phyloP scores from a whole-genome alignment of 2,113 vertebrate species.

The Coreoperca whiteheadi region DNA sequence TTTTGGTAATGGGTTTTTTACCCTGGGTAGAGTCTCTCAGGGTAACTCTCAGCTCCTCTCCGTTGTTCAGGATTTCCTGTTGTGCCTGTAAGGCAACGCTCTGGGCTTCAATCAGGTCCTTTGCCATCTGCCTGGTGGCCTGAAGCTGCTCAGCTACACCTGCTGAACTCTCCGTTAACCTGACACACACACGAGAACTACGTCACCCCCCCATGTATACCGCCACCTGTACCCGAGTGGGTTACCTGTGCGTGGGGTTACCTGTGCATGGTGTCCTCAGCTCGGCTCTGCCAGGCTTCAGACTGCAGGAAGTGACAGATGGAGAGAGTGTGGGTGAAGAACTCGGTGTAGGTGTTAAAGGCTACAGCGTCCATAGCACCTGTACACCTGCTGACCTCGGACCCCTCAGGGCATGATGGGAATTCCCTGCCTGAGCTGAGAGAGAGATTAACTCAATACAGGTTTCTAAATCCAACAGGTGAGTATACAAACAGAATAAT shows the following conservation, averaged over 20 bases:
- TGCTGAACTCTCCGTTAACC: conserved; percentile 85
- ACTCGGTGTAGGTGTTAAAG: conserved; percentile 87
- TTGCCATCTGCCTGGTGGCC: conserved; percentile 82
- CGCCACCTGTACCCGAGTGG: too few relatives aligned
- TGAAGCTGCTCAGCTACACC: conserved; percentile 83
- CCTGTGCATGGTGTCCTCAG: conserved; percentile 83
- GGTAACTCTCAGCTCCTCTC: conserved; percentile 82
- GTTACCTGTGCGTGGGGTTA: conserved; percentile 7
- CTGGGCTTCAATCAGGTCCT: conserved; percentile 82
- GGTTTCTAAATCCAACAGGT: too few relatives aligned
- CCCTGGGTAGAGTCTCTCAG: conserved; percentile 82
- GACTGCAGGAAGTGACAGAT: conserved; percentile 88
- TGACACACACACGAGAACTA: conserved; percentile 46
- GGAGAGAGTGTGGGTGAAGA: conserved; percentile 88
- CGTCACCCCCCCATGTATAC: too few relatives aligned
- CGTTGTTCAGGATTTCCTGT: conserved; percentile 83
- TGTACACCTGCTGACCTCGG: conserved; percentile 83
- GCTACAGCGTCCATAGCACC: conserved; percentile 84
- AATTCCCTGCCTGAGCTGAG: conserved; percentile 83
- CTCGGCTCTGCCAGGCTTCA: conserved; percentile 83
- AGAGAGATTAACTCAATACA: neutral
- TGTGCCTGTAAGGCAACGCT: conserved; percentile 82
- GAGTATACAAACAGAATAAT: too few relatives aligned
- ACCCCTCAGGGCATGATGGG: conserved; percentile 82
- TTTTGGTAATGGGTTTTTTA: neutral